These are phyloP conservation scores for Camponotus pennsylvanicus DNA, from an alignment of 1,140 invertebrate genomes.

Conservation along the genomic window DNA sequence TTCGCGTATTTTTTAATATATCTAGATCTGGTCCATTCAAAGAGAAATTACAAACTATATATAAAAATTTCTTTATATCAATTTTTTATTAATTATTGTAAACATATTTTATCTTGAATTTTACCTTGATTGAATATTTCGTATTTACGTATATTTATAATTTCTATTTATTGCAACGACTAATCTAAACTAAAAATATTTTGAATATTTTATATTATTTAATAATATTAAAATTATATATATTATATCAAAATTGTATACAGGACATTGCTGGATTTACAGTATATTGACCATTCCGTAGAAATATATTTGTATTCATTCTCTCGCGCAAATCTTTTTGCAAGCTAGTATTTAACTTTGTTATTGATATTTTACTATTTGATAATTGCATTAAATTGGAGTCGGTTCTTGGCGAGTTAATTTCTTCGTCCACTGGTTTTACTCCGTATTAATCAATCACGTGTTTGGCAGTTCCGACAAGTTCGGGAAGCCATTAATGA, in stretches of 20 bases:
- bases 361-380: background rate
- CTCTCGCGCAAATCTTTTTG: background rate
- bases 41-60: background rate
- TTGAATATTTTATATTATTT: background rate
- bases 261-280: background rate
- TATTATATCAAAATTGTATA: background rate
- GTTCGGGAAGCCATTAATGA: background rate
- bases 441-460: background rate
- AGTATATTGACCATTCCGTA: background rate
- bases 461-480: conserved; percentile 5
- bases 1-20: background rate
- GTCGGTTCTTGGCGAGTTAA: background rate
- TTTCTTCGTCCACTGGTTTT: background rate
- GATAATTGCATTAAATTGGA: conserved; percentile 2
- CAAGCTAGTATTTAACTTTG: background rate
- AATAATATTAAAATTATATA: conserved; percentile 30
- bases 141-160: background rate
- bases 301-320: background rate
- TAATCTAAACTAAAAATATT: no score
- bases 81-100: background rate
- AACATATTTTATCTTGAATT: background rate
- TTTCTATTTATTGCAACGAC: background rate
- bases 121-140: background rate
- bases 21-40: background rate
- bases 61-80: conserved; percentile 1